Percentiles rank a stretch among this genome's conserved stretches.
phyloP scores from a whole-genome alignment of 2,797 vertebrate genomes.

The Buphagus erythrorhynchus region DNA sequence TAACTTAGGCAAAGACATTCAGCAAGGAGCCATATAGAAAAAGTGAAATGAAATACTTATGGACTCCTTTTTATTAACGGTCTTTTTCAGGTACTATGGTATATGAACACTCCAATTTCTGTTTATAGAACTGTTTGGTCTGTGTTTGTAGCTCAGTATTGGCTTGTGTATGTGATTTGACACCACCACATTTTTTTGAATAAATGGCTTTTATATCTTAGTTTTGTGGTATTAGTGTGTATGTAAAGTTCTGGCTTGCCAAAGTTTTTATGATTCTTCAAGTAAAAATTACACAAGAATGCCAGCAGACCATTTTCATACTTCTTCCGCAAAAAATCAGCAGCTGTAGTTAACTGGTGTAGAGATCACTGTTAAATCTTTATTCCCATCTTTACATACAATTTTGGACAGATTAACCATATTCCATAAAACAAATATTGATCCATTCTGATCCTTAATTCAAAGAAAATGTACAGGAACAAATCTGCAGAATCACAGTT shows the following conservation, averaged over 20 bases:
- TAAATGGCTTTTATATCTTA: conserved; percentile 88
- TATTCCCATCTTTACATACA: background rate
- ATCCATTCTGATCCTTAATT: background rate
- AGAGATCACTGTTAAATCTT: background rate
- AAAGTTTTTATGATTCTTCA: background rate
- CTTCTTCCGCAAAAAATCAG: background rate
- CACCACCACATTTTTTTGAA: conserved; percentile 84
- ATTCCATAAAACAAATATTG: background rate
- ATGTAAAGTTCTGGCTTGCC: background rate
- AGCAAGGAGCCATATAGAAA: conserved; percentile 73
- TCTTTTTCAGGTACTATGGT: conserved; percentile 82
- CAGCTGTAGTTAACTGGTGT: background rate
- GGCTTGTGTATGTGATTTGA: conserved; percentile 82
- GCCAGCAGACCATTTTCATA: background rate
- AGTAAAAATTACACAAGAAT: background rate
- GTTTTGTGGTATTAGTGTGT: background rate
- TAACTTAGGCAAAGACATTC: conserved; percentile 76
- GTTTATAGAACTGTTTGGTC: conserved; percentile 73
- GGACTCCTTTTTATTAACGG: conserved; percentile 80
- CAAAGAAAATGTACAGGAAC: background rate
- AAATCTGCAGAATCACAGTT: background rate
- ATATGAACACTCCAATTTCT: conserved; percentile 75
- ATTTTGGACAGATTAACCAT: background rate
- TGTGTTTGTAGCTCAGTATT: conserved; percentile 78
- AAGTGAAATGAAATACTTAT: conserved; percentile 58